Evolutionary conservation across 1,140 invertebrate species (phyloP).

Genomic region (Drosophila novamexicana): DNA sequence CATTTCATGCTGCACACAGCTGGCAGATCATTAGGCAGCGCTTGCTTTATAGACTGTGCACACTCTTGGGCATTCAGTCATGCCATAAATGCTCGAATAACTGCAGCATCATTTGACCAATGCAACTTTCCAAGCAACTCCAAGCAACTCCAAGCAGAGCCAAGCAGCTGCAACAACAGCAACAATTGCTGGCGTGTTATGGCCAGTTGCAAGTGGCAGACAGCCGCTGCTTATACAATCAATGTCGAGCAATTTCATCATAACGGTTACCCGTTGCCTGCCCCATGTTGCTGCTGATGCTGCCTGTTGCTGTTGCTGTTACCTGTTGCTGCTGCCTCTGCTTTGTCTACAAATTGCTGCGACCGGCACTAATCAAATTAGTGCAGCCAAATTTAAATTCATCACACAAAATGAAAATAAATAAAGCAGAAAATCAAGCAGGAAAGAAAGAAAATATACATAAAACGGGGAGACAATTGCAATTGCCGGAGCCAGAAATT

Average conservation of each 20-base stretch:
- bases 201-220: slow-evolving; percentile 29
- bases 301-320: not conserved
- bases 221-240: slow-evolving; percentile 47
- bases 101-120: slow-evolving; percentile 78
- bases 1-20: slow-evolving; percentile 41
- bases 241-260: slow-evolving; percentile 53
- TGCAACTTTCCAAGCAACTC: slow-evolving; percentile 63
- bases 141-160: not conserved
- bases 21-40: slow-evolving; percentile 44
- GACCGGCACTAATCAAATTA: slow-evolving; percentile 61
- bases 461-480: slow-evolving; percentile 57
- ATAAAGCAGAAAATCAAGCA: slow-evolving; percentile 15
- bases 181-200: slow-evolving; percentile 29
- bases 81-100: slow-evolving; percentile 76
- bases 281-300: slow-evolving; percentile 7
- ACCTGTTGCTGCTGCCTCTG: slow-evolving; percentile 1
- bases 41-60: slow-evolving; percentile 43
- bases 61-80: slow-evolving; percentile 45
- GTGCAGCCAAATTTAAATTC: slow-evolving; percentile 73
- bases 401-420: slow-evolving; percentile 28
- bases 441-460: not conserved
- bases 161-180: slow-evolving; percentile 50
- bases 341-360: slow-evolving; percentile 15
- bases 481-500: slow-evolving; percentile 42
- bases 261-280: slow-evolving; percentile 35